These are phyloP conservation scores for Diploptera punctata DNA, from an alignment of 2,888 invertebrate species.

Conservation along the genomic window DNA sequence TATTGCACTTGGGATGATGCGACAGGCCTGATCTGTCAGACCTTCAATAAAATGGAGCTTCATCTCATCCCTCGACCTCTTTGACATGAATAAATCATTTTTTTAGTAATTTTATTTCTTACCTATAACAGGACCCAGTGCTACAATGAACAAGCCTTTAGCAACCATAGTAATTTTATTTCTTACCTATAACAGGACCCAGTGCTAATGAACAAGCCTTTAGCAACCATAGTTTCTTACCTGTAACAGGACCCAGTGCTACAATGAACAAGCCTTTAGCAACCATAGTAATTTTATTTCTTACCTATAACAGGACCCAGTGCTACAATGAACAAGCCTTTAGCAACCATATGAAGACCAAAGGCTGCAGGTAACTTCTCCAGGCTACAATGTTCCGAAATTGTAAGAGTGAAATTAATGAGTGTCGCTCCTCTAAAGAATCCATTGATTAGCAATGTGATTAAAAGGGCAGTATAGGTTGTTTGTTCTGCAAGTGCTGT, in stretches of 20 bases:
- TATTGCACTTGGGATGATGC: too few species aligned
- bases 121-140: constrained; percentile 40
- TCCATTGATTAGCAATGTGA: constrained; percentile 76
- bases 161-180: constrained; percentile 44
- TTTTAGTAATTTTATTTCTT: too few species aligned
- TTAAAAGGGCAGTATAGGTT: constrained; percentile 70
- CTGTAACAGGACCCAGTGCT: constrained; percentile 45
- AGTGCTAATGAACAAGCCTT: constrained; percentile 52
- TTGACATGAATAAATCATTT: not conserved
- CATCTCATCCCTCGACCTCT: not conserved
- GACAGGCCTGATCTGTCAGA: too few species aligned
- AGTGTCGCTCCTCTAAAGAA: constrained; percentile 80
- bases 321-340: constrained; percentile 53
- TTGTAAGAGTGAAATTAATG: constrained; percentile 59
- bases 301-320: constrained; percentile 41
- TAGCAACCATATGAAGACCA: constrained; percentile 47
- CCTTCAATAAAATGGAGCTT: not conserved
- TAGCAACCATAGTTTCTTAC: constrained; percentile 46
- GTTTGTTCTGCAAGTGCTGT: constrained; percentile 76
- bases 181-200: constrained; percentile 40
- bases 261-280: constrained; percentile 53
- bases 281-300: constrained; percentile 36
- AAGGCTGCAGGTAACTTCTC: constrained; percentile 48
- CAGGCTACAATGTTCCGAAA: constrained; percentile 45
- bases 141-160: constrained; percentile 53